Base-by-base conservation (phyloP, 2,113 vertebrate species). In the Clinocottus analis region DNA sequence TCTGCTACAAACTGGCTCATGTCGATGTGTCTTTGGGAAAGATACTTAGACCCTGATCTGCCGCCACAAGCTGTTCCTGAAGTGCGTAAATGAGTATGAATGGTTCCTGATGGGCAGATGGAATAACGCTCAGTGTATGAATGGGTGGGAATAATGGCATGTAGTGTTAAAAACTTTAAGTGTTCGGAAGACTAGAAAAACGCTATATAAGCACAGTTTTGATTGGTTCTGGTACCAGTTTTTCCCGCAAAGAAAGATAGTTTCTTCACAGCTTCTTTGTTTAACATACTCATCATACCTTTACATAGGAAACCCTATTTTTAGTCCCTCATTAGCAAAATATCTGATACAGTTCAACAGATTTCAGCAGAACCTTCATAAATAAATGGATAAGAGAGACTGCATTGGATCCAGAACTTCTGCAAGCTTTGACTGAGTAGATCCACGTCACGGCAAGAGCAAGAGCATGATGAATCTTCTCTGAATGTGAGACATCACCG, bases 401-500 rank as follows among this genome's bases (percentile, higher is more conserved):
- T 2, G 12, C 33, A 11, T 1, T 59, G 11, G 47, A 60, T 41
- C 51, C 14, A 79, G 47, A 17, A 31, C 51, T 71, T 79, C 49
- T 47, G 59, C 19, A 2, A 17, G 39, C 14, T 21, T 27, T 16
- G 3, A 62, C 63, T 61, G 45, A 77, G 49, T 27, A 71, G 49
- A 82, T 17, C n/a, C 59, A 43, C 43, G 72, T 66, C 68, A 61
- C 31, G 56, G 23, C 67, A 75, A 27, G 47, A 86, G 37, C 16
- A 21, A 2, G 31, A 74, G 25, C 63, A 51, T 9, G 49, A 73
- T 64, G 68, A 67, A 47, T 73, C 47, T 45, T 77, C 75, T 49
- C 78, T 61, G 59, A 80, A 80, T 75, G 68, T 72, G 63, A 60
- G 60, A 61, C 64, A 71, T 37, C 10, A 5, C 39, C 59, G 53